phyloP scores from a whole-genome alignment of 2,888 invertebrate species.

The Andrena minutula region DNA sequence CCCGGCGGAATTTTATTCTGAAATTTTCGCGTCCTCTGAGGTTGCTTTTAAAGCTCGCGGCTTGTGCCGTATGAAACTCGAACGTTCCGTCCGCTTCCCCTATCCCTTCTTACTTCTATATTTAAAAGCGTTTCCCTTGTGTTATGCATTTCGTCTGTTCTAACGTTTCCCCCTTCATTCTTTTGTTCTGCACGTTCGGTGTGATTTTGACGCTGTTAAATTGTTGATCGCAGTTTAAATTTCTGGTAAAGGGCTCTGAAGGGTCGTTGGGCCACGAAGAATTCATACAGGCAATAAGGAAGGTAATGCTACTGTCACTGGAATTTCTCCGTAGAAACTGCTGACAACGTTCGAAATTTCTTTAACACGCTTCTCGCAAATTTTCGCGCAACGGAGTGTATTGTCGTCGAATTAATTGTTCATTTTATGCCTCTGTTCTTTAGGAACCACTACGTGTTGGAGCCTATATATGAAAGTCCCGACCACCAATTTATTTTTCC shows the following conservation, averaged over 20 bases:
- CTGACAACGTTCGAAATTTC: background rate
- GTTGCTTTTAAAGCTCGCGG: conserved; percentile 67
- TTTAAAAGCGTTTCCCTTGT: conserved; percentile 54
- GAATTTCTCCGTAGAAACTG: background rate
- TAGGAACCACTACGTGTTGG: too few relatives aligned
- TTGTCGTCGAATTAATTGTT: too few relatives aligned
- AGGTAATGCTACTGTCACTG: background rate
- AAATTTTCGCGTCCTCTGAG: conserved; percentile 66
- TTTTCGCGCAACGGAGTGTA: too few relatives aligned
- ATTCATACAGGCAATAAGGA: conserved; percentile 16
- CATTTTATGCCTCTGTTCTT: too few relatives aligned
- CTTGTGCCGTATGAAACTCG: conserved; percentile 61
- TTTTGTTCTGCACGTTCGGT: conserved; percentile 32
- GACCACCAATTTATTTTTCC: too few relatives aligned
- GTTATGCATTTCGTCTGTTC: conserved; percentile 42
- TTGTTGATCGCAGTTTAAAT: conserved; percentile 42
- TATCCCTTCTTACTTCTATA: conserved; percentile 16
- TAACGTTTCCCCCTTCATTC: conserved; percentile 12
- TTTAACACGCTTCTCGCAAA: background rate
- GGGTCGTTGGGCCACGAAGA: background rate
- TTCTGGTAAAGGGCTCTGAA: conserved; percentile 12
- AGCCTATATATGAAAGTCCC: too few relatives aligned
- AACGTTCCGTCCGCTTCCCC: conserved; percentile 41
- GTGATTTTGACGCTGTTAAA: conserved; percentile 38
- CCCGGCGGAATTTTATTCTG: conserved; percentile 67